Base-by-base conservation (phyloP, 2,888 invertebrate species). In the Sarcophaga rosellei region DNA sequence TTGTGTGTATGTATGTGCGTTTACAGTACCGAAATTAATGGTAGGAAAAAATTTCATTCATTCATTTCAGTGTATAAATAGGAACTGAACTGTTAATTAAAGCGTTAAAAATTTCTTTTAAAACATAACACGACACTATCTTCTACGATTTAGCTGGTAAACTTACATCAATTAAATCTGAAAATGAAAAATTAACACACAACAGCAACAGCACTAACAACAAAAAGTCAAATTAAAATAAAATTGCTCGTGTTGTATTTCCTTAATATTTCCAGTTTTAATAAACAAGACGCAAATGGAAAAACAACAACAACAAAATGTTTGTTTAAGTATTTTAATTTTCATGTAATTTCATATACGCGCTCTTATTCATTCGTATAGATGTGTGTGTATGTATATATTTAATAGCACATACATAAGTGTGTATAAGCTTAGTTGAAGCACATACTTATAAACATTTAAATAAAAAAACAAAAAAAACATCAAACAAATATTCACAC, bases 391-490 rank as follows among this genome's bases (percentile, higher is more conserved):
- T 75, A 23, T 20, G 12, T 63, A 20, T n/a, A 20, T 70, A 45
- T 66, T 4, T 72, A 17, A 73, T 68, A 25, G 20, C 21, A n/a
- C 21, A 53, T 47, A n/a, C 21, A 53, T 47, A 25, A 74, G 45
- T 79, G 15, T 72, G 63, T 69, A 69, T 70, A 35, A 45, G 59
- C 74, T 61, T 73, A 57, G 45, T 62, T 63, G 76, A 45, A 62
- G 66, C 44, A 69, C 68, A 68, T 17, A 72, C 84, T 78, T 63
- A 53, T n/a, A 68, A 73, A 77, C 53, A 77, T 82, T 72, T 59
- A 81, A 44, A 66, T 88, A 85, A 85, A 87, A n/a, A 47, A 11
- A 62, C 12, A 23, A 25, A 4, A 23, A 35, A 53, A 53, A 53
- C 12, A 17, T 53, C 17, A 53, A 12, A 53, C 12, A 12, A 17